A percentile compares a stretch with the other conserved stretches of the same genome.
Evolutionary conservation across 1,140 invertebrate genomes (phyloP).

Genomic region (Formica exsecta): DNA sequence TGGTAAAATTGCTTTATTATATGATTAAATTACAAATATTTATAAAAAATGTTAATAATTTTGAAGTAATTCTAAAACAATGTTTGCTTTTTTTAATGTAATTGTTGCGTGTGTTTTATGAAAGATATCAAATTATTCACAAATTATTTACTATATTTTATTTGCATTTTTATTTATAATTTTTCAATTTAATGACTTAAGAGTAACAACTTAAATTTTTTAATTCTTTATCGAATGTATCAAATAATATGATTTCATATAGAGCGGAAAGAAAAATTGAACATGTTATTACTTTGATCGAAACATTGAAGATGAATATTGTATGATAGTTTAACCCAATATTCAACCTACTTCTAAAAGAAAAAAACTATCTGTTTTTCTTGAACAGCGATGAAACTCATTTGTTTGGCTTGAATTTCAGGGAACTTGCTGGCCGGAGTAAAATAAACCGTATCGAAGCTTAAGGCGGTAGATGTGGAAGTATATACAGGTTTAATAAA

Average conservation of each 20-base stretch:
- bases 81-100: neutral
- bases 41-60: neutral
- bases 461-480: constrained; percentile 34
- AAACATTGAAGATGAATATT: constrained; percentile 21
- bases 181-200: neutral
- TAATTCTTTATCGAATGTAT: neutral
- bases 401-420: constrained; percentile 54
- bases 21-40: neutral
- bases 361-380: constrained; percentile 22
- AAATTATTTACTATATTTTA: neutral
- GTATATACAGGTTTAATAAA: constrained; percentile 72
- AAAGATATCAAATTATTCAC: neutral
- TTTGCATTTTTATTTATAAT: neutral
- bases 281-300: neutral
- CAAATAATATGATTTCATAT: neutral
- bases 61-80: neutral
- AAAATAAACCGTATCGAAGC: constrained; percentile 61
- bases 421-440: constrained; percentile 12
- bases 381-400: constrained; percentile 5
- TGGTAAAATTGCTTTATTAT: neutral
- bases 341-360: neutral
- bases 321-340: constrained; percentile 25
- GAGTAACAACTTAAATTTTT: neutral
- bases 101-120: neutral
- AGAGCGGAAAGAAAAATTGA: no score